Base-by-base conservation (phyloP, 2,797 vertebrate species). In the Phrynocephalus guinanensis region DNA sequence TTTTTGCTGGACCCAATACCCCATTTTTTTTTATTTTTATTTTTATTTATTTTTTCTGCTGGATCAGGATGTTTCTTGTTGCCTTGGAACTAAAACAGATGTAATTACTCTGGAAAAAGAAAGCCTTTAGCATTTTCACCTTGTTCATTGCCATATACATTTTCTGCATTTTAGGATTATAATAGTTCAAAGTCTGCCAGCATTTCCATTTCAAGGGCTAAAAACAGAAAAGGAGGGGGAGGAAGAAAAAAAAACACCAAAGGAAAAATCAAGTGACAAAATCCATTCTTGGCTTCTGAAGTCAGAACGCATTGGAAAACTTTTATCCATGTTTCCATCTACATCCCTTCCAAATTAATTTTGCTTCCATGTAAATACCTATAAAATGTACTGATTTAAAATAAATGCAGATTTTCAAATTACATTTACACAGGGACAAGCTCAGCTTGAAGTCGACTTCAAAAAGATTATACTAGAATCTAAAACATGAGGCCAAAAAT, bases 1-100 rank as follows among this genome's bases (percentile, higher is more conserved):
- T 95, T 95, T 94, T 91, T 86, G 66, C 89, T 93, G 93, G 94
- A 86, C 90, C 88, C 9, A 1, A 80, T 91, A 30, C 63, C 90
- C 91, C 91, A 86, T 92, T 93, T 93, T 92, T 93, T 93, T 94
- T 56, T 90, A 92, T 38, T 38, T 38, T 38, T 38, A 38, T 38
- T 38, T 38, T 38, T 38, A 38, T 38, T 38, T 38, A 38, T 44
- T 44, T 44, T 93, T 86, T 44, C 88, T 91, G 82, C 94, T 93
- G 89, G 86, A 0, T 92, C 92, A 89, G 92, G 93, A 92, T 89
- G 79, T 22, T 79, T 86, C 92, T 88, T 24, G 26, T 75, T 91
- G 90, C 84, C 82, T 86, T 87, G 89, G 66, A 91, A 94, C 94
- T 89, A 91, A 90, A 91, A 90, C 87, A 89, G 80, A 85, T 89